Conservation (phyloP, 2,797 vertebrate genomes). For the Orientallactaga sibirica region DNA sequence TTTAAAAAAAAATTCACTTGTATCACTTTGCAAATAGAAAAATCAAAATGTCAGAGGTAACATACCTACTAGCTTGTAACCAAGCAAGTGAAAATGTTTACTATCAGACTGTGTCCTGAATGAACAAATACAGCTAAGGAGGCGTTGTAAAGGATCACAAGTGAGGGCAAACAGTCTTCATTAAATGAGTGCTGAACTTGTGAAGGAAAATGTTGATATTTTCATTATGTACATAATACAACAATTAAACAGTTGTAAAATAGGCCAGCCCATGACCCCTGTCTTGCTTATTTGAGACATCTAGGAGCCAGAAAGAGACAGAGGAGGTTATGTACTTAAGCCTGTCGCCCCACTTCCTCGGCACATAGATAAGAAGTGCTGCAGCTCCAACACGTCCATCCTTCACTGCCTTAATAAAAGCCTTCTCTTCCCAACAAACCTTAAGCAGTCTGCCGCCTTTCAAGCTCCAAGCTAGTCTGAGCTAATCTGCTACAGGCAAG, state of each 20-base stretch:
- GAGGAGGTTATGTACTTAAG: not conserved
- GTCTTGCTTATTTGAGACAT: not conserved
- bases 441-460: not conserved
- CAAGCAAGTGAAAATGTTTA: not conserved
- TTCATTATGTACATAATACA: not conserved
- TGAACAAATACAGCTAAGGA: not conserved
- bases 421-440: not conserved
- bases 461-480: not conserved
- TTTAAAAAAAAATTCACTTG: not conserved
- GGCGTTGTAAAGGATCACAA: not conserved
- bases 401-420: not conserved
- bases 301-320: not conserved
- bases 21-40: constrained; percentile 5
- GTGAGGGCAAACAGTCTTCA: not conserved
- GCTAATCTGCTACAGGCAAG: not conserved
- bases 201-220: not conserved
- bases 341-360: not conserved
- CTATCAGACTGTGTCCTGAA: not conserved
- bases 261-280: not conserved
- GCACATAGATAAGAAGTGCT: not conserved
- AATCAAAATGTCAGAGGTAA: constrained; percentile 18
- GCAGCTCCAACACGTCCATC: not conserved
- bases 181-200: not conserved
- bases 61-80: not conserved
- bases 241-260: not conserved